A percentile compares a stretch with the other conserved stretches of the same genome.
Conservation (phyloP, 2,888 invertebrate genomes). For the Encarsia formosa region DNA sequence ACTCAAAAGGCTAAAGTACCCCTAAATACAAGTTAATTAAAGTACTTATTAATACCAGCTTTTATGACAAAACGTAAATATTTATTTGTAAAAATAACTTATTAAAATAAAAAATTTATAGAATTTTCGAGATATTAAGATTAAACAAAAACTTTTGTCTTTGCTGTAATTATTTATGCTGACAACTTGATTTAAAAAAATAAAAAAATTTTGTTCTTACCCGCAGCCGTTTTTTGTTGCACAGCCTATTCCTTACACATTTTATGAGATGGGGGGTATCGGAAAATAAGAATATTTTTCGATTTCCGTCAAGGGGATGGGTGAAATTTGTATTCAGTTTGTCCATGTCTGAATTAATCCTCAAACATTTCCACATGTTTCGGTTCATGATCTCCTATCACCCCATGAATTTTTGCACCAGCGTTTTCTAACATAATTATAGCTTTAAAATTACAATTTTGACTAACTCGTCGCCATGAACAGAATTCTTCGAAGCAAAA, state of each 20-base stretch:
- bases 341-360: neutral
- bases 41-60: too few species aligned
- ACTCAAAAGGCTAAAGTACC: too few species aligned
- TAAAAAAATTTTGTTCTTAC: neutral
- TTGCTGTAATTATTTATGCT: too few species aligned
- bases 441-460: too few species aligned
- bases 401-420: constrained; percentile 11
- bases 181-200: neutral
- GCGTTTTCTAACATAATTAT: constrained; percentile 10
- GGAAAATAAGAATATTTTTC: constrained; percentile 15
- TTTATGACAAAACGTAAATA: too few species aligned
- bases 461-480: constrained; percentile 23
- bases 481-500: constrained; percentile 28
- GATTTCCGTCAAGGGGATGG: constrained; percentile 9
- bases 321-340: constrained; percentile 5
- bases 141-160: too few species aligned
- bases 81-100: too few species aligned
- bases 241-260: constrained; percentile 3
- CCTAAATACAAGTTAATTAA: too few species aligned
- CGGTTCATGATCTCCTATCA: constrained; percentile 14
- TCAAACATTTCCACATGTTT: constrained; percentile 5
- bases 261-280: constrained; percentile 12
- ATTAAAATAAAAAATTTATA: too few species aligned
- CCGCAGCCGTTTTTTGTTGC: neutral
- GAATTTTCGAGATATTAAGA: too few species aligned